A percentile compares a stretch with the other conserved stretches of the same genome.
phyloP scores from a whole-genome alignment of 1,140 invertebrate species.

The Drosophila rhopaloa region DNA sequence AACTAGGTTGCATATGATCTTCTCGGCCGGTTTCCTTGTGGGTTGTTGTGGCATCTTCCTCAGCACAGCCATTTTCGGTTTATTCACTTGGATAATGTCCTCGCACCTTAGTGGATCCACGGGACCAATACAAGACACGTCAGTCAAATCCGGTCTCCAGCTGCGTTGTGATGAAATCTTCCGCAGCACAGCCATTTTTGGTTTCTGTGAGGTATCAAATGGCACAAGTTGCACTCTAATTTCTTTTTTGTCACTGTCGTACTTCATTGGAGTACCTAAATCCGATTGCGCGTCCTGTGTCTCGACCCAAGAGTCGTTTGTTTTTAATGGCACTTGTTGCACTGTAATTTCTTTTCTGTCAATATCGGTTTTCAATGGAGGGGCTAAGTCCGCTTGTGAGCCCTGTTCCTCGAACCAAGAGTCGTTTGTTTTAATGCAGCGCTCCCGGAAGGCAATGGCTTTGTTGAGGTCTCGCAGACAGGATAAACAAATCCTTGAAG shows the following conservation, averaged over 20 bases:
- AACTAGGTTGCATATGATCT: too few relatives aligned
- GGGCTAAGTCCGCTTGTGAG: too few relatives aligned
- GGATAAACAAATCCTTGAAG: constrained; percentile 31
- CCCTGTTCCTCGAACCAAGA: neutral
- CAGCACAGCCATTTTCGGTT: too few relatives aligned
- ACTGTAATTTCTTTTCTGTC: too few relatives aligned
- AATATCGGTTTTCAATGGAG: neutral
- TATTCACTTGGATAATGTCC: constrained; percentile 3
- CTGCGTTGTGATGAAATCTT: neutral
- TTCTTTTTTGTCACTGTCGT: too few relatives aligned
- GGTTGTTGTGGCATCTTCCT: too few relatives aligned
- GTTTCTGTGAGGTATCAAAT: too few relatives aligned
- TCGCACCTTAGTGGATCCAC: constrained; percentile 8
- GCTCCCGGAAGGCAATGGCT: constrained; percentile 42
- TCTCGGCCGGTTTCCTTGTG: too few relatives aligned
- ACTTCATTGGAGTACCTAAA: neutral
- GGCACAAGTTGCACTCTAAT: too few relatives aligned
- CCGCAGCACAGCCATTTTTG: neutral
- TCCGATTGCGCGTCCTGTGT: neutral
- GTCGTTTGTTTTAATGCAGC: constrained; percentile 23
- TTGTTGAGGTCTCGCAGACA: constrained; percentile 40
- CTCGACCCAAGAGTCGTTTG: constrained; percentile 4
- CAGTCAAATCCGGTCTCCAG: neutral
- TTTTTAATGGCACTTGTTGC: neutral
- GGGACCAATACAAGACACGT: too few relatives aligned